Percentiles rank a stretch among this genome's conserved stretches.
Conservation (phyloP, 2,113 vertebrate genomes). For the Megalops atlanticus region DNA sequence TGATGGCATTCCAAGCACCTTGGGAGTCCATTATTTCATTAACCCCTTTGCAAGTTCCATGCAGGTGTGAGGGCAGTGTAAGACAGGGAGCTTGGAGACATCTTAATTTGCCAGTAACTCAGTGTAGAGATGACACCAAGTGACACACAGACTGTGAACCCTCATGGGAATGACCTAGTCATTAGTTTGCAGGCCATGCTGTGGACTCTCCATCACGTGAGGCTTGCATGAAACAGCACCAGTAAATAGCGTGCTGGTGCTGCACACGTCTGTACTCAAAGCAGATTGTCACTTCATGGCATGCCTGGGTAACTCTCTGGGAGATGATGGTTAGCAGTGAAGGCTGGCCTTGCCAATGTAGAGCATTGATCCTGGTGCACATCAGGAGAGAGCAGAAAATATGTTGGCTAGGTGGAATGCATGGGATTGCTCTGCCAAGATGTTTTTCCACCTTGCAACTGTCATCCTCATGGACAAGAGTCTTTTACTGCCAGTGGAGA, state of each 20-base stretch:
- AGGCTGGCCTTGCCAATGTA: not conserved
- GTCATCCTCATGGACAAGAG: too few relatives aligned
- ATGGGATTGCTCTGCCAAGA: too few relatives aligned
- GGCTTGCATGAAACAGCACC: not conserved
- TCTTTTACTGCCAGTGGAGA: too few relatives aligned
- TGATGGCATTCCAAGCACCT: not conserved
- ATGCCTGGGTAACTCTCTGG: not conserved
- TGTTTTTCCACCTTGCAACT: too few relatives aligned
- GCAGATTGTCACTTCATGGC: not conserved
- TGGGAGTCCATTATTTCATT: not conserved
- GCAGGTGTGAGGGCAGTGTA: not conserved
- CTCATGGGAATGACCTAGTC: not conserved
- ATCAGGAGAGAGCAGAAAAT: not conserved
- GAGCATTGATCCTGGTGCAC: not conserved
- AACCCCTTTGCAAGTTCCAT: not conserved
- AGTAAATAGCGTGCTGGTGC: not conserved
- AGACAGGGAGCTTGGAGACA: not conserved
- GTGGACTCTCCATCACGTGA: not conserved
- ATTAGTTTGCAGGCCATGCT: not conserved
- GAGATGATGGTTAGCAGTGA: not conserved
- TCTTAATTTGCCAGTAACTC: not conserved
- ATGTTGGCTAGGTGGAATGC: too few relatives aligned
- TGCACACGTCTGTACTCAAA: not conserved
- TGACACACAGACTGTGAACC: not conserved
- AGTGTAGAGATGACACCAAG: not conserved